Evolutionary conservation across 2,797 vertebrate species (phyloP), one percentile per base, ranked within the genome.

Genomic region (Sebastes reedi): DNA sequence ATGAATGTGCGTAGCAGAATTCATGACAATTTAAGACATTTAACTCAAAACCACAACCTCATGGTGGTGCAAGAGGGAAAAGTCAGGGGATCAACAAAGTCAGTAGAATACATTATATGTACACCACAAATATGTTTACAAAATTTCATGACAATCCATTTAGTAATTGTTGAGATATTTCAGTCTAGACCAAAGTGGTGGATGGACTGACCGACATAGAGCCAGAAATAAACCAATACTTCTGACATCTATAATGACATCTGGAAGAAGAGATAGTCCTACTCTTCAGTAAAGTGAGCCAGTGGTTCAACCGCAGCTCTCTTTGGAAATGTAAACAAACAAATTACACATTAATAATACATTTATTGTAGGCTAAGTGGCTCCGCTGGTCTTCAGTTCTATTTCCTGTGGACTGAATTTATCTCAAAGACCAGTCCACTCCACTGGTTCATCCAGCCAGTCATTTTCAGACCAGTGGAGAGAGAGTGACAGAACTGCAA

Each of bases 331-430:
- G 42, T 46, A 16, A 82, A 82, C 29, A 74, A 81, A 73, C 66
- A 70, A 73, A 55, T 52, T 67, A 5, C 32, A 68, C 36, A 75
- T 74, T 55, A 76, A 76, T 86, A 71, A 83, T 83, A 29, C 3
- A 82, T 83, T 34, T 30, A 16, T 32, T 25, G 16, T 50, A 20
- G 18, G 18, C 46, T n/a, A 55, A 75, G 65, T 55, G 69, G n/a
- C 59, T 39, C 11, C 25, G 36, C 32, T 70, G 34, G 25, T 70
- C 54, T 68, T 27, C n/a, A 50, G 25, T 32, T 55, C 25, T 74
- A n/a, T 70, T 77, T 68, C 55, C 14, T 42, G 59, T 67, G 14
- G 22, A 75, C 20, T 64, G 2, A 69, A 30, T 60, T 22, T 24
- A 20, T 46, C 55, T 24, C 50, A 20, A 25, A 16, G 54, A 61